phyloP scores from a whole-genome alignment of 2,888 invertebrate species.

The Tiphia femorata region DNA sequence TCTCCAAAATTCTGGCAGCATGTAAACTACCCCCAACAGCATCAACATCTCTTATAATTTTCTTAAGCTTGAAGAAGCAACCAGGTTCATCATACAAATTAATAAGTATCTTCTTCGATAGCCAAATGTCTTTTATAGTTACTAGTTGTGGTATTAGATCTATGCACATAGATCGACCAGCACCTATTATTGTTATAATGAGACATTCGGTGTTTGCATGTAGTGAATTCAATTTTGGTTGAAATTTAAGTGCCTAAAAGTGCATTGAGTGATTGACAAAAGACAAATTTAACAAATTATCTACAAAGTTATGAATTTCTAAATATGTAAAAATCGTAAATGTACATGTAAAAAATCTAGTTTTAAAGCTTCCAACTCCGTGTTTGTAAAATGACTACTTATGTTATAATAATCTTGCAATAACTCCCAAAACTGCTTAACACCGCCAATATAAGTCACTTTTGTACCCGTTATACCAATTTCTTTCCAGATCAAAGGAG shows the following conservation, averaged over 20 bases:
- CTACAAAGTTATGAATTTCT: not conserved
- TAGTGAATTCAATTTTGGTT: not conserved
- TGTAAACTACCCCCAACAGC: slow-evolving; percentile 33
- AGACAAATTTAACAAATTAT: not conserved
- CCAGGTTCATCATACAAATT: slow-evolving; percentile 54
- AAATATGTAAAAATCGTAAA: not conserved
- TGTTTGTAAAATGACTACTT: slow-evolving; percentile 56
- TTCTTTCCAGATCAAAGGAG: slow-evolving; percentile 77
- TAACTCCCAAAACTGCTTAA: slow-evolving; percentile 75
- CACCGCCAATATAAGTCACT: slow-evolving; percentile 73
- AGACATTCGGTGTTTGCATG: slow-evolving; percentile 1
- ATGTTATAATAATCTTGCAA: slow-evolving; percentile 74
- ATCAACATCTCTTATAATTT: slow-evolving; percentile 37
- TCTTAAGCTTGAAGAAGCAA: slow-evolving; percentile 44
- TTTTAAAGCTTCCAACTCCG: slow-evolving; percentile 53
- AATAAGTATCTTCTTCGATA: slow-evolving; percentile 47
- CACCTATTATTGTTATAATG: slow-evolving; percentile 57
- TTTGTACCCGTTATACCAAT: slow-evolving; percentile 72
- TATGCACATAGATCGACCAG: slow-evolving; percentile 44
- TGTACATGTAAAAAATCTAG: slow-evolving; percentile 48
- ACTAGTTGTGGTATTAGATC: slow-evolving; percentile 56
- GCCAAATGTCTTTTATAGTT: slow-evolving; percentile 43
- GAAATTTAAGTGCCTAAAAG: slow-evolving; percentile 5
- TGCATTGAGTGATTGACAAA: not conserved
- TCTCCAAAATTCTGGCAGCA: slow-evolving; percentile 67